Conservation (phyloP, 2,888 invertebrate species). For the Harpagoxenus sublaevis region DNA sequence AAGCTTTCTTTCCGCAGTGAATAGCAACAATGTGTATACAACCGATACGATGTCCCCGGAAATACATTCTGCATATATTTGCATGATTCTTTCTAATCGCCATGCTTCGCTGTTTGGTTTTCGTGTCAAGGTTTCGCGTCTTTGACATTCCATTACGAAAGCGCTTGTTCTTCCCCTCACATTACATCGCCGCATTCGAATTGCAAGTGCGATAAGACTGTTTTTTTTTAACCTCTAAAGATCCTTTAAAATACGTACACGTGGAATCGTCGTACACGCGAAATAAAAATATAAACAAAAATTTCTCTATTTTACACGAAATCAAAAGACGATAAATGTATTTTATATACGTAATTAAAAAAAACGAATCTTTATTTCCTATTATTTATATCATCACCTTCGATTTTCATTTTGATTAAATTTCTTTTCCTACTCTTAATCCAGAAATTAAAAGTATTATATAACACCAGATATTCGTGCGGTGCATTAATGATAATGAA, state of each 20-base stretch:
- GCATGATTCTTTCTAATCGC: constrained; percentile 16
- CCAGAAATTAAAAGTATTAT: not conserved
- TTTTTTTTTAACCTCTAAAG: not conserved
- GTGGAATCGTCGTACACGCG: not conserved
- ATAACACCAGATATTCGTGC: not conserved
- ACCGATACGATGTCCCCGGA: constrained; percentile 23
- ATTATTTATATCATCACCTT: not conserved
- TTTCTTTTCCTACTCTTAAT: not conserved
- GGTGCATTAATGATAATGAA: constrained; percentile 23
- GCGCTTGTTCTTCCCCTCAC: constrained; percentile 24
- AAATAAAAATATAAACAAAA: not conserved
- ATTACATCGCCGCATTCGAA: constrained; percentile 31
- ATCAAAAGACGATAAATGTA: not conserved
- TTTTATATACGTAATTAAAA: constrained; percentile 1
- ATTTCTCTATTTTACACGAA: not conserved
- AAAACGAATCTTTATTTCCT: not conserved
- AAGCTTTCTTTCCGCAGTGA: constrained; percentile 28
- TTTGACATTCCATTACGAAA: constrained; percentile 35
- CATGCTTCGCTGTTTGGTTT: constrained; percentile 19
- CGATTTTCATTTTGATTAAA: not conserved
- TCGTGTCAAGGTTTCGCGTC: constrained; percentile 40
- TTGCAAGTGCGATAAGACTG: constrained; percentile 20
- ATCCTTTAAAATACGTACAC: not conserved
- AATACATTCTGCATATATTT: constrained; percentile 36
- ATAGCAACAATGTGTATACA: constrained; percentile 14